phyloP scores from a whole-genome alignment of 2,113 vertebrate species.

The Lophochroa leadbeateri region DNA sequence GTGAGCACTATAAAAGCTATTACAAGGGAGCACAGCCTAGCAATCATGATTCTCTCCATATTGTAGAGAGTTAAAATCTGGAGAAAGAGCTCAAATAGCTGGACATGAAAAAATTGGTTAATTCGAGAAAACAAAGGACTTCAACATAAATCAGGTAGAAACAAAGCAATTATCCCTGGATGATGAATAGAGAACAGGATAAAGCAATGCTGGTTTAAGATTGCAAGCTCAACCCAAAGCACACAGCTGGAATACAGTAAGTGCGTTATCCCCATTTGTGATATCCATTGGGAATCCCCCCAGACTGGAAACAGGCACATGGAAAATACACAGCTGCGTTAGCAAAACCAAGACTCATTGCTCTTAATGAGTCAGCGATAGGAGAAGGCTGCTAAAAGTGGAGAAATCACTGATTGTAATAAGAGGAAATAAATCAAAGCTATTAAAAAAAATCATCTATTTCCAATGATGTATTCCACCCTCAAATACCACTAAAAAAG shows the following conservation, averaged over 20 bases:
- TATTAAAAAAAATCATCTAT: neutral
- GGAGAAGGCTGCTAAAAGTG: conserved; percentile 83
- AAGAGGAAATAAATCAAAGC: neutral
- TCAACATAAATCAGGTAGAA: conserved; percentile 21
- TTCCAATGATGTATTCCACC: conserved; percentile 25
- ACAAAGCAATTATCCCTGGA: conserved; percentile 34
- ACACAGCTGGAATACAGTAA: neutral
- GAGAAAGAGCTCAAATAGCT: conserved; percentile 50
- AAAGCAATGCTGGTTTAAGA: conserved; percentile 45
- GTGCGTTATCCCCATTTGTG: neutral
- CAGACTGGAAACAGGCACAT: conserved; percentile 5
- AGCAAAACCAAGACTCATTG: conserved; percentile 71
- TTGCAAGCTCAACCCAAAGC: conserved; percentile 28
- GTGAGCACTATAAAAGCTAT: conserved; percentile 33
- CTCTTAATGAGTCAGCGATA: conserved; percentile 62
- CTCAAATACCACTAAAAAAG: conserved; percentile 71
- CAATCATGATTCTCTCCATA: conserved; percentile 75
- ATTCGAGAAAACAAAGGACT: conserved; percentile 28
- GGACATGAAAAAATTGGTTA: conserved; percentile 29
- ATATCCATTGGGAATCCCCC: conserved; percentile 8
- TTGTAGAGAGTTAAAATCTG: conserved; percentile 49
- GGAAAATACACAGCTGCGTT: conserved; percentile 23
- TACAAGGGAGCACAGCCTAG: conserved; percentile 66
- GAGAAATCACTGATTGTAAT: conserved; percentile 36
- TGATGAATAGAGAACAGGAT: conserved; percentile 37